A percentile compares a stretch with the other conserved stretches of the same genome.
phyloP scores from a whole-genome alignment of 2,888 invertebrate genomes.

The Athalia circularis region DNA sequence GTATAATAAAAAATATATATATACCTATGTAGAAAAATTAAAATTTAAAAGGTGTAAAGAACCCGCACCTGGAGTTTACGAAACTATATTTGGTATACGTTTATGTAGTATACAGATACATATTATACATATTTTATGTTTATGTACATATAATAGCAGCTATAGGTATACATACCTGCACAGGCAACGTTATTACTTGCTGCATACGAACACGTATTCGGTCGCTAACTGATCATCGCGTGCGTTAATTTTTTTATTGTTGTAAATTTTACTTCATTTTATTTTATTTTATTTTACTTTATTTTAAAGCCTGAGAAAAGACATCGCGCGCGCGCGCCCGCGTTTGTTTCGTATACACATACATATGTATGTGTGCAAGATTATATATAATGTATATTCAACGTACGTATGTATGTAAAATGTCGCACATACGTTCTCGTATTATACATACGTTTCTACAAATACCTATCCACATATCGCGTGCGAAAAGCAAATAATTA shows the following conservation, averaged over 20 bases:
- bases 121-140: too few relatives aligned
- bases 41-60: too few relatives aligned
- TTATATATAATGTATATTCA: too few relatives aligned
- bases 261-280: conserved; percentile 32
- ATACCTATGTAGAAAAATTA: neutral
- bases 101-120: too few relatives aligned
- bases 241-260: conserved; percentile 27
- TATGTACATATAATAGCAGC: neutral
- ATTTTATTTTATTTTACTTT: conserved; percentile 21
- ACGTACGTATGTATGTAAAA: neutral
- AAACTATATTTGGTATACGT: too few relatives aligned
- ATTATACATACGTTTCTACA: too few relatives aligned
- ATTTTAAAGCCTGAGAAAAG: neutral
- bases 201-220: conserved; percentile 5
- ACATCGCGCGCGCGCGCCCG: too few relatives aligned
- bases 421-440: neutral
- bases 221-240: neutral
- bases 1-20: too few relatives aligned
- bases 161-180: neutral
- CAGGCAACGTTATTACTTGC: neutral
- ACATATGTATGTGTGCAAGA: too few relatives aligned
- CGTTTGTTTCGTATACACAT: too few relatives aligned
- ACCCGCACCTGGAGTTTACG: too few relatives aligned
- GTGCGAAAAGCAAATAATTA: conserved; percentile 2
- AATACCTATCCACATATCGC: neutral